Conservation (phyloP, 92 coral and sea anemone genomes). For the Ricordea florida region DNA sequence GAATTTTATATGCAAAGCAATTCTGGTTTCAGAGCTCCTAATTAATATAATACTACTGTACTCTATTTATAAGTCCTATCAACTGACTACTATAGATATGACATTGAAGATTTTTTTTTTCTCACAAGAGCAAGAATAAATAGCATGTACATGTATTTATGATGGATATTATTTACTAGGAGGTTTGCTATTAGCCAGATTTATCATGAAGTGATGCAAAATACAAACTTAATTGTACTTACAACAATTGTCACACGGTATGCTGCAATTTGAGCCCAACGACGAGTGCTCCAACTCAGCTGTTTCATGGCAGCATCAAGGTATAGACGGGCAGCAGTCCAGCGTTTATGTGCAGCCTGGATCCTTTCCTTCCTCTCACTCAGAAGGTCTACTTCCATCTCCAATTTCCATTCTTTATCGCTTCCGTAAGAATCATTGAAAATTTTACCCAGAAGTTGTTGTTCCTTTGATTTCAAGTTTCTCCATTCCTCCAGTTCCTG, state of each 20-base stretch:
- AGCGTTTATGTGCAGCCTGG: conserved; percentile 61
- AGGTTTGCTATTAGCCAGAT: background rate
- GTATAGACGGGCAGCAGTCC: conserved; percentile 78
- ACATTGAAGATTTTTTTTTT: too few species aligned
- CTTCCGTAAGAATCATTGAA: conserved; percentile 95
- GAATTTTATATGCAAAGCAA: too few species aligned
- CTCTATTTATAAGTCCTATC: too few species aligned
- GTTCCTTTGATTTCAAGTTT: conserved; percentile 46
- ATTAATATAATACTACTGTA: too few species aligned
- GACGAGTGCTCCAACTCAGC: conserved; percentile 82
- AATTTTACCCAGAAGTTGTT: conserved; percentile 71
- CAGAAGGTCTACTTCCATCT: conserved; percentile 77
- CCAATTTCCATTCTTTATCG: conserved; percentile 88
- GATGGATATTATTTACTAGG: too few species aligned
- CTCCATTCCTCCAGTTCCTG: conserved; percentile 61
- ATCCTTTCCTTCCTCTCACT: conserved; percentile 79
- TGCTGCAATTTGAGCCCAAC: conserved; percentile 93
- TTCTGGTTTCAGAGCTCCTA: too few species aligned
- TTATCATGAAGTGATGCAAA: background rate
- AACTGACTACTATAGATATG: too few species aligned
- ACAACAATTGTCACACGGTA: conserved; percentile 74
- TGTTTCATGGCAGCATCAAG: conserved; percentile 69
- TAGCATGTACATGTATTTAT: too few species aligned
- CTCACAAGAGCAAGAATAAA: too few species aligned
- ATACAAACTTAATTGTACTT: background rate